A percentile compares a stretch with the other conserved stretches of the same genome.
Conservation (phyloP, 2,888 invertebrate species). For the Schizotus pectinicornis region DNA sequence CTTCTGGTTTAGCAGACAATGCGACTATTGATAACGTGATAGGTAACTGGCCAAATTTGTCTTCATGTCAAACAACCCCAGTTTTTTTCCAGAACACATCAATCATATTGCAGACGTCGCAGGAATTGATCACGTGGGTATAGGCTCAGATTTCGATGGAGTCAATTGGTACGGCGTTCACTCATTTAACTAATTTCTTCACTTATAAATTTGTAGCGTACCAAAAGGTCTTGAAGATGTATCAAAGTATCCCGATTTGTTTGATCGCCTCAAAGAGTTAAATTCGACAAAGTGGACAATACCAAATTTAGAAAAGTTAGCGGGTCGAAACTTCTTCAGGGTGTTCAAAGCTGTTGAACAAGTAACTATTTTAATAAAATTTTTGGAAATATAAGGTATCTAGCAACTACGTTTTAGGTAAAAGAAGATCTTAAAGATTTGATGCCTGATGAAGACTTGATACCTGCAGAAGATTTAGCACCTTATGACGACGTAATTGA, state of each 20-base stretch:
- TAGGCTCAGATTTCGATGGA: constrained; percentile 63
- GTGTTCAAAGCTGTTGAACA: constrained; percentile 57
- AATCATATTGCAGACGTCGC: constrained; percentile 60
- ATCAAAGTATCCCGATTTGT: constrained; percentile 72
- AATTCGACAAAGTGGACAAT: constrained; percentile 54
- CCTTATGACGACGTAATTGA: no score
- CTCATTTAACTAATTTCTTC: constrained; percentile 31
- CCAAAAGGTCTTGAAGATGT: constrained; percentile 74
- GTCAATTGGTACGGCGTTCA: constrained; percentile 47
- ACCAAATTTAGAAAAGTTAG: constrained; percentile 59
- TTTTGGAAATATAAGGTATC: not conserved
- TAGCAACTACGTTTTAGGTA: constrained; percentile 2
- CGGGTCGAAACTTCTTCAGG: constrained; percentile 59
- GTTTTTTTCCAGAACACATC: constrained; percentile 59
- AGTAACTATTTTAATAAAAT: constrained; percentile 27
- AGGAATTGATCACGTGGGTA: constrained; percentile 62
- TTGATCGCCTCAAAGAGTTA: constrained; percentile 53
- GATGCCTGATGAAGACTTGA: constrained; percentile 11
- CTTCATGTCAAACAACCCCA: constrained; percentile 10
- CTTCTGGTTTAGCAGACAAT: constrained; percentile 38
- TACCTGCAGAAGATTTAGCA: not conserved
- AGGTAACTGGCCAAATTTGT: constrained; percentile 59
- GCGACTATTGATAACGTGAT: constrained; percentile 72
- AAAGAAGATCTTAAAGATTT: constrained; percentile 10
- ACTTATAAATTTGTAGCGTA: constrained; percentile 58